Conservation (phyloP, 2,113 vertebrate genomes). For the Marmota flaviventris region DNA sequence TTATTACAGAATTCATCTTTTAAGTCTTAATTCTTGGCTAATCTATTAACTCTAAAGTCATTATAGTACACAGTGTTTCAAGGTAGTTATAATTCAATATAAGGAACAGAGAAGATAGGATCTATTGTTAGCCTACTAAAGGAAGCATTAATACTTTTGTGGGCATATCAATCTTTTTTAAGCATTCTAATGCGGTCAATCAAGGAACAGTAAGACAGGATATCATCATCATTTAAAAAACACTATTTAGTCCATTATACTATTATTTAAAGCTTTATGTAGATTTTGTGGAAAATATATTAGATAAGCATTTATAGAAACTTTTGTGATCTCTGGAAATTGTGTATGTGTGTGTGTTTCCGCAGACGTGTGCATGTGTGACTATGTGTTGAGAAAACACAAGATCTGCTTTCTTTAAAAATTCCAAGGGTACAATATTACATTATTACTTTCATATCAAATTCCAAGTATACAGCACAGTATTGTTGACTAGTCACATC, state of each 20-base stretch:
- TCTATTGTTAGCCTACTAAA: background rate
- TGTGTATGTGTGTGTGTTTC: background rate
- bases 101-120: background rate
- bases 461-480: background rate
- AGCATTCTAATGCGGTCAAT: conserved; percentile 9
- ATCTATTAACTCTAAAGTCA: conserved; percentile 57
- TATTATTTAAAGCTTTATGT: background rate
- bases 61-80: conserved; percentile 45
- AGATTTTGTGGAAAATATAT: conserved; percentile 2
- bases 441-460: background rate
- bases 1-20: conserved; percentile 35
- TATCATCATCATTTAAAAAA: background rate
- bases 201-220: background rate
- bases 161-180: background rate
- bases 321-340: background rate
- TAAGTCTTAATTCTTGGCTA: conserved; percentile 31
- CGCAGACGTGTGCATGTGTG: background rate
- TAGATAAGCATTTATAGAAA: background rate
- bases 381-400: background rate
- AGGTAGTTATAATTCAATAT: conserved; percentile 55
- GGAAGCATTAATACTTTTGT: conserved; percentile 16
- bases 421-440: background rate
- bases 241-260: background rate
- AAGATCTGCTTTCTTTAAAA: background rate
- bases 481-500: background rate